Conservation (phyloP, 2,888 invertebrate species). For the Drosophila macrothrix region DNA sequence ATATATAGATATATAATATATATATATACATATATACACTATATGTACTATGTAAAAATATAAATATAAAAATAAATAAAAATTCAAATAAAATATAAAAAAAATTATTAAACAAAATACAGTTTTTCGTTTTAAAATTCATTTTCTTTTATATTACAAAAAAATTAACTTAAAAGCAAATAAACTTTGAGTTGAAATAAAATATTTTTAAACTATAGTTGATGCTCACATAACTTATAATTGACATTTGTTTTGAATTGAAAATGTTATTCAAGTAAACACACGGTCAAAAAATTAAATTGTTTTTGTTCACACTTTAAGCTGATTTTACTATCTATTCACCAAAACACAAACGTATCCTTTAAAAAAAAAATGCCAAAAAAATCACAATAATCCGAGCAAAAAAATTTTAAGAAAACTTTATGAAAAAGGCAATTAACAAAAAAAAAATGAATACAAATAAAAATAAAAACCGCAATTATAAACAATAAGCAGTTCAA, state of each 20-base stretch:
- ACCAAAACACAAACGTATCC: constrained; percentile 43
- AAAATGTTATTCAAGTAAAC: constrained; percentile 1
- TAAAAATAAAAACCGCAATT: constrained; percentile 71
- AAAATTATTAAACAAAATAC: constrained; percentile 15
- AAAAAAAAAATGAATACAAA: constrained; percentile 58
- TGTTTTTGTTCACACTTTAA: constrained; percentile 15
- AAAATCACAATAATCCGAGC: constrained; percentile 39
- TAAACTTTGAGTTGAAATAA: not conserved
- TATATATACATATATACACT: constrained; percentile 56
- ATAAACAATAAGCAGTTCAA: constrained; percentile 79
- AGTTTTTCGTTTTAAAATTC: constrained; percentile 14
- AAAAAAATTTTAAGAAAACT: constrained; percentile 36
- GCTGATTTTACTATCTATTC: constrained; percentile 43
- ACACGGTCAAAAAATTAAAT: not conserved
- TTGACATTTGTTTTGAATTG: constrained; percentile 5
- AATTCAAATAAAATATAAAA: constrained; percentile 30
- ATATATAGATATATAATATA: constrained; percentile 45
- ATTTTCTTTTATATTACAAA: constrained; percentile 1
- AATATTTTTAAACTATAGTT: not conserved
- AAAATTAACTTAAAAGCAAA: not conserved
- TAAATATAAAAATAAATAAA: constrained; percentile 34
- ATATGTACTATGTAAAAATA: constrained; percentile 61
- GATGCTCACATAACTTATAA: not conserved
- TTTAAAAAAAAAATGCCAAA: constrained; percentile 67
- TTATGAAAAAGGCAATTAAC: constrained; percentile 58